Percentiles rank a stretch among this genome's conserved stretches.
Conservation (phyloP, 2,888 invertebrate species). For the Timema cristinae region DNA sequence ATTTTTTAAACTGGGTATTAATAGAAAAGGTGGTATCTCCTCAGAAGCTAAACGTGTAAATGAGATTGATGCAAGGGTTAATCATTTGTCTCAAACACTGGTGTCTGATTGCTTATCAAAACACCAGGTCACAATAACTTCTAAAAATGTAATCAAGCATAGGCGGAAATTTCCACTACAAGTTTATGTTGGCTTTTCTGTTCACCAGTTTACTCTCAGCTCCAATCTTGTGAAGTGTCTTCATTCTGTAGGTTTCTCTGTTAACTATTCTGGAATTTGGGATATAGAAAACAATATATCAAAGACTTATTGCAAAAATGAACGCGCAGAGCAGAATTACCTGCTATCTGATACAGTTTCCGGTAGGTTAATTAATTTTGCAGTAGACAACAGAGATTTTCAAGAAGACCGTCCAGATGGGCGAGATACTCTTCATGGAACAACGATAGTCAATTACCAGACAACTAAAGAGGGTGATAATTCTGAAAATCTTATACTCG, state of each 20-base stretch:
- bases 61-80: not conserved
- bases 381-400: not conserved
- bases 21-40: not conserved
- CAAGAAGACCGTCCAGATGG: not conserved
- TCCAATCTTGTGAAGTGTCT: not conserved
- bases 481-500: not conserved
- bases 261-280: not conserved
- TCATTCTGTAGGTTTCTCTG: not conserved
- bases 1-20: not conserved
- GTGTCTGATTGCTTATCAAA: not conserved
- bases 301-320: not conserved
- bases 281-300: not conserved
- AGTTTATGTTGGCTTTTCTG: not conserved
- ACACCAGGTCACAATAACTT: not conserved
- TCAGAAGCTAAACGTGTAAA: not conserved
- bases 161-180: not conserved
- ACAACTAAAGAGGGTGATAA: not conserved
- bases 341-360: not conserved
- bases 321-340: not conserved
- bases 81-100: not conserved
- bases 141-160: not conserved
- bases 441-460: not conserved
- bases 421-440: not conserved
- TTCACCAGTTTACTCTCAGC: not conserved
- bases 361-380: not conserved